Evolutionary conservation across 1,140 invertebrate genomes (phyloP), one percentile per base, ranked within the genome.

Genomic region (Musca domestica): DNA sequence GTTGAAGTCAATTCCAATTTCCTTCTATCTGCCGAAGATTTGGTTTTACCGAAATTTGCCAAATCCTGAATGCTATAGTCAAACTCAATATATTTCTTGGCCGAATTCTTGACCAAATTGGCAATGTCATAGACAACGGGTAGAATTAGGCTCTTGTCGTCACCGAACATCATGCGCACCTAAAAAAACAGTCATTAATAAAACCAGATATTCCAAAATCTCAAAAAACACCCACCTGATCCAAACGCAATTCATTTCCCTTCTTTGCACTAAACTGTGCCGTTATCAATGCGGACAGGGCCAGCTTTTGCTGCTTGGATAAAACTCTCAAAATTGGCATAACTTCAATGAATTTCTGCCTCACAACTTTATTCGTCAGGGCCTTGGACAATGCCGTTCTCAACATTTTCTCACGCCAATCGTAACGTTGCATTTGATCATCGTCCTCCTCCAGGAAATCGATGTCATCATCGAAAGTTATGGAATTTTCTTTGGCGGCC

Each of bases 101-200:
- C 78, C 0, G 84, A 81, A 65, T 80, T 83, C 56, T 79, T 80
- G 48, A 89, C 84, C 47, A 89, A 83, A 72, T 88, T 88, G 1
- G 87, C 87, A 71, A 88, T 87, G 73, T 90, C 88, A 68, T 84
- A 83, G 61, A 87, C 84, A 68, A 89, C 88, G 22, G 88, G 88
- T 47, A 90, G 72, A 78, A 88, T 83, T 2, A 89, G 78, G 20
- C 88, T 86, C 46, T 86, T 81, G 58, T 85, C 84, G 68, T 86
- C 84, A 64, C 83, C 84, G 72, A 88, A 85, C 80, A 87, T 83
- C 70, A 84, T 84, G 74, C 82, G 84, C 54, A 87, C 83, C 84
- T 88, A 80, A 34, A 65, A 25, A 20, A 49, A 20, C 3, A 56
- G 23, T 56, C 4, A 15, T n/a, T n/a, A 5, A 56, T 27, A 3